Evolutionary conservation across 2,888 invertebrate genomes (phyloP), one percentile per base, ranked within the genome.

Genomic region (Hermaeophaga mercurialis): DNA sequence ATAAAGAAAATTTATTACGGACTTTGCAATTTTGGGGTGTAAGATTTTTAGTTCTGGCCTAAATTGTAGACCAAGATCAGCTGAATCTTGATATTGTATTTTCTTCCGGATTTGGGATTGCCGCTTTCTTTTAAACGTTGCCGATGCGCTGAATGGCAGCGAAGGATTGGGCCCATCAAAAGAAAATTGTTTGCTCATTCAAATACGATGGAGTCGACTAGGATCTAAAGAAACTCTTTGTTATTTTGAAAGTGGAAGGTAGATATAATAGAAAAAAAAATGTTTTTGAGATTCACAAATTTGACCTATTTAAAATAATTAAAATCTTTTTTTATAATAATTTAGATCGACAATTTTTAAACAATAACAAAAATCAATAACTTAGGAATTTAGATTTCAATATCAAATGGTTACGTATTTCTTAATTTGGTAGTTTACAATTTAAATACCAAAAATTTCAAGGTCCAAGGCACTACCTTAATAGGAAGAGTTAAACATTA

Each of bases 81-180:
- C 49, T 49, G 62, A 63, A 63, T 63, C 58, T 62, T 62, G 63
- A 65, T 65, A 60, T 65, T 63, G 63, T 61, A 56, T 58, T 61
- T 53, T 53, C 26, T 24, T 44, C 34, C 36, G 45, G 45, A 53
- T 26, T 18, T 18, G 9, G 8, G 53, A 39, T 49, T 47, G 18
- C 49, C 41, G 14, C 14, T 36, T 49, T 55, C 43, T 41, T 48
- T 55, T 55, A 49, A 55, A 55, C 26, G 36, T 18, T 55, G 33
- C 34, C 28, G 28, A 18, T 38, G 24, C 49, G 39, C 49, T 17
- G 31, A 49, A 39, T 49, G 39, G 28, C 24, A 39, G 19, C 49
- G 38, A 26, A 11, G 49, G 31, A 49, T 49, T 24, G 17, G 39
- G 26, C 49, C 49, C 49, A 49, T 49, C 49, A 49, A 49, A n/a